A percentile compares a stretch with the other conserved stretches of the same genome.
Conservation (phyloP, 2,888 invertebrate species). For the Epiblema foenella region DNA sequence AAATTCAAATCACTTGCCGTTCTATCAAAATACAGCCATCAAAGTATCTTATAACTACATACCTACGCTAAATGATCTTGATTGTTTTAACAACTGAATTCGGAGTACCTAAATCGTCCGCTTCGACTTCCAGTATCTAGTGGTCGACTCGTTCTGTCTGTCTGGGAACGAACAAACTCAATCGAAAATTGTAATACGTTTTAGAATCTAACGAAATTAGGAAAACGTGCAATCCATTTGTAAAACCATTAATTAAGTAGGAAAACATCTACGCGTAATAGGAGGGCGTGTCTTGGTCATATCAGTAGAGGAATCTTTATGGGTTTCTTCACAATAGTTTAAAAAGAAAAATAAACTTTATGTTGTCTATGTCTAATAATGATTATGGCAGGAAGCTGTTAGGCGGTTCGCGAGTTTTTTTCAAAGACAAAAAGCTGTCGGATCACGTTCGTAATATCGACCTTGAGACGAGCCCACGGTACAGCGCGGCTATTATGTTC, state of each 20-base stretch:
- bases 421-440: conserved; percentile 59
- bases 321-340: conserved; percentile 7
- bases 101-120: conserved; percentile 11
- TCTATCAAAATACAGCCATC: conserved; percentile 23
- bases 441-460: conserved; percentile 63
- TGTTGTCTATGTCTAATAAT: conserved; percentile 47
- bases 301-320: conserved; percentile 33
- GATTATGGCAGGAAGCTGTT: conserved; percentile 54
- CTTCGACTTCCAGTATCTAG: neutral
- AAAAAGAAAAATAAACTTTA: conserved; percentile 36
- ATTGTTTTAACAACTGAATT: conserved; percentile 37
- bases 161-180: neutral
- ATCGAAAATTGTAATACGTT: conserved; percentile 3
- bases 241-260: conserved; percentile 36
- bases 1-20: conserved; percentile 24
- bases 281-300: conserved; percentile 42
- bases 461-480: conserved; percentile 68
- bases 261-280: conserved; percentile 38
- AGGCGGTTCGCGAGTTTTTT: conserved; percentile 52
- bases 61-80: conserved; percentile 26
- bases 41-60: conserved; percentile 34
- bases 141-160: neutral
- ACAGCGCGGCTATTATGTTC: conserved; percentile 51
- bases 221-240: conserved; percentile 37
- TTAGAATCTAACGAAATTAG: conserved; percentile 25